Percentiles rank a stretch among this genome's conserved stretches.
Evolutionary conservation across 2,113 vertebrate species (phyloP).

Genomic region (Cyphomyrus discorhynchus): DNA sequence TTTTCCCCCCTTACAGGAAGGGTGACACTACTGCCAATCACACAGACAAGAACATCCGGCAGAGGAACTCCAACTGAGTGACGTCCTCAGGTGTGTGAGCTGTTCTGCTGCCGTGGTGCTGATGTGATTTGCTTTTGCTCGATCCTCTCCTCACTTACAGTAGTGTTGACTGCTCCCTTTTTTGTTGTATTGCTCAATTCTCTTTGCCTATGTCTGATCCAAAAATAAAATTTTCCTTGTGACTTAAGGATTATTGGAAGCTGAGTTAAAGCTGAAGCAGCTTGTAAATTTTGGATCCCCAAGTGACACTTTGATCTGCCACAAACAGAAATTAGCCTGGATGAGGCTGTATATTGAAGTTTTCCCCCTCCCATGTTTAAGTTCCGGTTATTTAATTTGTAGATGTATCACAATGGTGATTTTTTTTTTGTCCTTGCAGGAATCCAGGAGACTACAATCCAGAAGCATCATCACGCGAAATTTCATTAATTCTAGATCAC

Average conservation of each 20-base stretch:
- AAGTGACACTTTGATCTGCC: neutral
- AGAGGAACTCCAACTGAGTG: slow-evolving; percentile 81
- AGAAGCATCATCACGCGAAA: no score
- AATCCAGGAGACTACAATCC: neutral
- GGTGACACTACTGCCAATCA: slow-evolving; percentile 77
- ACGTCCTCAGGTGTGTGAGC: slow-evolving; percentile 39
- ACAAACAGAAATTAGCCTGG: neutral
- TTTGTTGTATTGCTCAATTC: neutral
- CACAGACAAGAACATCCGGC: slow-evolving; percentile 83
- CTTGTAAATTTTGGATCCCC: neutral
- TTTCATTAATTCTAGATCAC: neutral
- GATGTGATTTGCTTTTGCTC: neutral
- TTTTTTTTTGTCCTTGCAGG: neutral
- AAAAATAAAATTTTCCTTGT: neutral
- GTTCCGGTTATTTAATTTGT: neutral
- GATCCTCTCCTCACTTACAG: neutral
- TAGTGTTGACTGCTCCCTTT: neutral
- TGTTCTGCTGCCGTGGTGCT: neutral
- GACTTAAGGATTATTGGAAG: neutral
- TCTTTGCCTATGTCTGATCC: neutral
- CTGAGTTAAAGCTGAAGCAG: neutral
- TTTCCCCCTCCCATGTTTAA: neutral
- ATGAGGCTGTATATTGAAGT: neutral
- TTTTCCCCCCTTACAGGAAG: slow-evolving; percentile 65
- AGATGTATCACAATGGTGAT: neutral